Base-by-base conservation (phyloP, 2,797 vertebrate genomes). In the Gymnopithys bicolor region DNA sequence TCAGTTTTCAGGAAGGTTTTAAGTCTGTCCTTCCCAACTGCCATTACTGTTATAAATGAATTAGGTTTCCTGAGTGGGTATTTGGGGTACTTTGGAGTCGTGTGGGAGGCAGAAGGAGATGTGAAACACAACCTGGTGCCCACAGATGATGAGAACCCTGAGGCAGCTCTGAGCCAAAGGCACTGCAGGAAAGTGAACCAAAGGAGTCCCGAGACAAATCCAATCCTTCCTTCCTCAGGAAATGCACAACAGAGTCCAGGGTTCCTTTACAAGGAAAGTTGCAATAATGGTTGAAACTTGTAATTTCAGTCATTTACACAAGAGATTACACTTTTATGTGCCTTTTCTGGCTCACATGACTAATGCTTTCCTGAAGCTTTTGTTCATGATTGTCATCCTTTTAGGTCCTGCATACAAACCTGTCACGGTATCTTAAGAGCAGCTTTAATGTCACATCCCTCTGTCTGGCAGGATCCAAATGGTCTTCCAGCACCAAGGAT, bases 131-230 rank as follows among this genome's bases (percentile, higher is more conserved):
- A 59, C 32, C 39, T 89, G 51, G 19, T 23, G 37, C 41, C 41
- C 49, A 35, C 19, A 55, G 64, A 60, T 5, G 11, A 68, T 0
- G 18, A 9, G 51, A 76, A 58, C 0, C 10, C 28, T 0, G 0
- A 59, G 41, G 80, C 39, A 74, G 37, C 62, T 43, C 27, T 51
- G n/a, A 62, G 32, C 53, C 64, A 85, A 79, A 63, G 60, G 27
- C 53, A 22, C 24, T 25, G 46, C 13, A 3, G 43, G 60, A 19
- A 83, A 84, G 14, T 27, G 62, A 94, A 32, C 25, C 53, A 69
- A 84, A 87, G n/a, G 48, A 81, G n/a, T 32, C 21, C 46, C 5
- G 5, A 73, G 59, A 41, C 22, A 73, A 81, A 55, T n/a, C 23
- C 52, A 30, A 51, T 4, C 10, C 43, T 59, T 11, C 8, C 7